Evolutionary conservation across 2,888 invertebrate species (phyloP).

Genomic region (Acronicta aceris): DNA sequence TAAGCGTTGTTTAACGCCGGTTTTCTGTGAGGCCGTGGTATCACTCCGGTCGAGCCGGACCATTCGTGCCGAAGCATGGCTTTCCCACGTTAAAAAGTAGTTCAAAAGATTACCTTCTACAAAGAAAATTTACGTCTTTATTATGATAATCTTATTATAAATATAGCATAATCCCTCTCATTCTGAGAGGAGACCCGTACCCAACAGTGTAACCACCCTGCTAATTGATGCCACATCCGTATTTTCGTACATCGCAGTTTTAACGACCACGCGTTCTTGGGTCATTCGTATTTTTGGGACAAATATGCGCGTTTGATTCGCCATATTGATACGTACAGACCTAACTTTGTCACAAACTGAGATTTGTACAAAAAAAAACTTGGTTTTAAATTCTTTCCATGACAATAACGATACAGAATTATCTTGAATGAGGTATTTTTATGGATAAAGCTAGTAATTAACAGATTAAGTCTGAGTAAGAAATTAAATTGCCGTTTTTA

Average conservation of each 20-base stretch:
- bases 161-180: too few relatives aligned
- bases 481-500: constrained; percentile 21
- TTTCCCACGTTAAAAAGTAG: too few relatives aligned
- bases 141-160: too few relatives aligned
- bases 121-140: too few relatives aligned
- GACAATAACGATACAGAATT: constrained; percentile 5
- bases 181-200: too few relatives aligned
- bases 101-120: too few relatives aligned
- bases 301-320: constrained; percentile 52
- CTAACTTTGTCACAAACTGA: constrained; percentile 18
- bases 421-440: constrained; percentile 1
- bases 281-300: constrained; percentile 71
- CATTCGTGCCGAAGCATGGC: too few relatives aligned
- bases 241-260: constrained; percentile 3
- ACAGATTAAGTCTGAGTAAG: constrained; percentile 7
- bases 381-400: too few relatives aligned
- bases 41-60: too few relatives aligned
- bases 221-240: constrained; percentile 15
- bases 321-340: constrained; percentile 39
- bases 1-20: too few relatives aligned
- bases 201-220: too few relatives aligned
- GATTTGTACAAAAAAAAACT: neutral
- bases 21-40: too few relatives aligned
- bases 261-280: constrained; percentile 58
- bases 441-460: constrained; percentile 5